Percentiles rank a stretch among this genome's conserved stretches.
These are phyloP conservation scores for Chamaedrilus cognettii DNA, from an alignment of 2,888 invertebrate species.

Conservation along the genomic window DNA sequence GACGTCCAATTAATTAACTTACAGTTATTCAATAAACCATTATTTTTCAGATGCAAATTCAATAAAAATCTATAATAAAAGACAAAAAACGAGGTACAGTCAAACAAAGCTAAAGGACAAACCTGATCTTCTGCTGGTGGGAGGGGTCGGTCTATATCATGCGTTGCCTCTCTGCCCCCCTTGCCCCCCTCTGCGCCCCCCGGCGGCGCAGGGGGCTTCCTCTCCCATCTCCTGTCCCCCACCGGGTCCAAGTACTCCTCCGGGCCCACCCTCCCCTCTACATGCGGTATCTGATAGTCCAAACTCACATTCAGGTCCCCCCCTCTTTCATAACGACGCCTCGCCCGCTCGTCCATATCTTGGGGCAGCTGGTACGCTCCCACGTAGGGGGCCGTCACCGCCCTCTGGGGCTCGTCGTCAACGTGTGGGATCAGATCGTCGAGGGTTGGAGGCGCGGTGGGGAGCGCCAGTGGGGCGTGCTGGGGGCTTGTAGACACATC, in stretches of 20 bases:
- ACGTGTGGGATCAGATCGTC: not conserved
- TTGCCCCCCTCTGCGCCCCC: not conserved
- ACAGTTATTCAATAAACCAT: no score
- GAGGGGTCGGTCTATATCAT: not conserved
- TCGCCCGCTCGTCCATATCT: not conserved
- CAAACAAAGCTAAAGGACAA: no score
- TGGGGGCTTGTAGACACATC: not conserved
- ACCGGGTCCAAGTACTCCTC: not conserved
- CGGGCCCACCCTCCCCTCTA: not conserved
- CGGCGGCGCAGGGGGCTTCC: not conserved
- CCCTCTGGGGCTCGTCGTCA: not conserved
- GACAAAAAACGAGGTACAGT: no score
- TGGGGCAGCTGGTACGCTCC: not conserved
- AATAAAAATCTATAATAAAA: no score
- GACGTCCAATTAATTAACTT: no score
- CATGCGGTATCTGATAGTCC: not conserved
- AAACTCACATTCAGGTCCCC: not conserved
- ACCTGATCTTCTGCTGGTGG: constrained; percentile 4
- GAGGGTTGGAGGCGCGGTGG: no score
- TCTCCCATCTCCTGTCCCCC: not conserved
- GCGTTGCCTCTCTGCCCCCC: not conserved
- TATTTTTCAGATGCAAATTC: no score
- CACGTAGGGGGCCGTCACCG: not conserved
- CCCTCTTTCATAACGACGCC: not conserved
- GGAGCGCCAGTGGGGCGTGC: not conserved